Evolutionary conservation across 2,113 vertebrate species (phyloP).

Genomic region (Phalacrocorax pelagicus): DNA sequence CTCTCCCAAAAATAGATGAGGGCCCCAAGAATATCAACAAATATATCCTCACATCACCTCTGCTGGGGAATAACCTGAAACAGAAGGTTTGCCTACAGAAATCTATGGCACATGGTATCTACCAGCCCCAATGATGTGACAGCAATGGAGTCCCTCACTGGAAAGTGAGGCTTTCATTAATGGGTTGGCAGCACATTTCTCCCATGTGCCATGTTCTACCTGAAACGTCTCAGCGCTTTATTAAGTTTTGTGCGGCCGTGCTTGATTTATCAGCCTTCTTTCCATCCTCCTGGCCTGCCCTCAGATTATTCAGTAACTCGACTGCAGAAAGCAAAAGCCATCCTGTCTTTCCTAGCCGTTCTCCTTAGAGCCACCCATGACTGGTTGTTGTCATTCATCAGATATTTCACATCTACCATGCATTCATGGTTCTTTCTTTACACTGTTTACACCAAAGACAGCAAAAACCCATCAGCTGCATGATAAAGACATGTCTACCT

Average conservation of each 20-base stretch:
- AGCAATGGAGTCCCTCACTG: neutral
- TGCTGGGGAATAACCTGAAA: neutral
- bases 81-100: neutral
- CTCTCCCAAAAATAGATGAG: neutral
- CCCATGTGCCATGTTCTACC: neutral
- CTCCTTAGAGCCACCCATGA: neutral
- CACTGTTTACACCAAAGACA: neutral
- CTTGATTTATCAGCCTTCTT: neutral
- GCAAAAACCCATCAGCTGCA: neutral
- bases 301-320: neutral
- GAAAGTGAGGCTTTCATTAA: neutral
- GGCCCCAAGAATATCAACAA: neutral
- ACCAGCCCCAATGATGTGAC: neutral
- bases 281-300: neutral
- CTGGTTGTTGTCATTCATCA: neutral
- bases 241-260: neutral
- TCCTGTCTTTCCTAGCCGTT: neutral
- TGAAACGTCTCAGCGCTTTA: neutral
- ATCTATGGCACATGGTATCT: neutral
- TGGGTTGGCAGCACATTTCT: neutral
- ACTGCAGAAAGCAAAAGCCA: neutral
- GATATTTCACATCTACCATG: neutral
- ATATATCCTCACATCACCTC: neutral
- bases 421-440: neutral
- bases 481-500: neutral